Evolutionary conservation across 2,888 invertebrate genomes (phyloP).

Genomic region (Sarcophaga caerulescens): DNA sequence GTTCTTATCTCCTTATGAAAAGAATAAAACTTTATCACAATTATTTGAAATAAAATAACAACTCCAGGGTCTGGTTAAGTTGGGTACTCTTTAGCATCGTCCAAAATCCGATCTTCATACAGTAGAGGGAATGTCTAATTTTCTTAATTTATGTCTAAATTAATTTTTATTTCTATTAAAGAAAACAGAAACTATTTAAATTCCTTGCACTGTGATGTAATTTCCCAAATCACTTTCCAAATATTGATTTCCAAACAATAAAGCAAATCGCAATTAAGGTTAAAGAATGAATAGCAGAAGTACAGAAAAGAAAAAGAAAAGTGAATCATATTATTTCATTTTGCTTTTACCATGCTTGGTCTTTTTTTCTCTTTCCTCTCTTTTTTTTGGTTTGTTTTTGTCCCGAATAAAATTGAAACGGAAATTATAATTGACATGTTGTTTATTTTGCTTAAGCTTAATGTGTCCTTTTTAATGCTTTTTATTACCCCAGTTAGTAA

Average conservation of each 20-base stretch:
- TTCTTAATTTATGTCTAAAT: too few species aligned
- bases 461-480: constrained; percentile 65
- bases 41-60: too few species aligned
- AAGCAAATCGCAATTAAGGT: neutral
- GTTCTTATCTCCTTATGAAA: too few species aligned
- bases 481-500: constrained; percentile 65
- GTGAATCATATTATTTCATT: constrained; percentile 43
- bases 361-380: neutral
- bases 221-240: constrained; percentile 13
- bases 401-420: constrained; percentile 62
- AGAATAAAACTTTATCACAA: too few species aligned
- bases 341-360: neutral
- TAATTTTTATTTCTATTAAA: too few species aligned
- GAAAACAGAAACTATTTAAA: neutral
- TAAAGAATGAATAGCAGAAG: neutral
- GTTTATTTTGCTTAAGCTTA: constrained; percentile 65
- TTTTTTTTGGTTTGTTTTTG: constrained; percentile 14
- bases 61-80: too few species aligned
- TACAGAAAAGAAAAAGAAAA: constrained; percentile 21
- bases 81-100: too few species aligned
- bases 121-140: too few species aligned
- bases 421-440: constrained; percentile 69
- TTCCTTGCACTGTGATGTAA: constrained; percentile 23
- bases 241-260: constrained; percentile 21
- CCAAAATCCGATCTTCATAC: too few species aligned